Base-by-base conservation (phyloP, 2,113 vertebrate genomes). In the Saguinus midas region DNA sequence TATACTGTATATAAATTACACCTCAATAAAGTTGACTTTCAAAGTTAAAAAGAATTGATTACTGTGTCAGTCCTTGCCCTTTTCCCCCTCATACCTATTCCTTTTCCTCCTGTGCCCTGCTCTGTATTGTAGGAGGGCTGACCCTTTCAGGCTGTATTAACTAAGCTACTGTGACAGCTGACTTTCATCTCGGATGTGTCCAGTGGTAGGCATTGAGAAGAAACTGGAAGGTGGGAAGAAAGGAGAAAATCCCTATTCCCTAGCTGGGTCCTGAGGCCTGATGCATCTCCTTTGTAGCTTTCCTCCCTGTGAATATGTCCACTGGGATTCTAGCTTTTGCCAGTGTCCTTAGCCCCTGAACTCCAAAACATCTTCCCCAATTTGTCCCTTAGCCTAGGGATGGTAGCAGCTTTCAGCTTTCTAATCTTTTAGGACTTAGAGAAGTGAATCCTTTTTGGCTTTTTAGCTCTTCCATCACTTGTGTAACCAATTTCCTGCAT, bases 1-100 rank as follows among this genome's bases (percentile, higher is more conserved):
- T 23, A 35, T 58, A 73, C 18, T 92, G 32, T 68, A 87, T 23
- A 3, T 73, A 83, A 93, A 90, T 82, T 72, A 76, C 35, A 66
- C 57, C 40, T 88, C 43, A 96, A 80, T 95, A 96, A 94, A 87
- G 72, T 83, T 95, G 45, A 61, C 64, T 78, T 96, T 78, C 86
- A 35, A 68, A 68, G 66, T 68, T 68, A 68, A 68, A 97, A 95
- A 91, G 6, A 84, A 66, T 29, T 86, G 25, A 89, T 91, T 61
- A 76, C 50, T 13, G 21, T 93, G 52, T 91, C 37, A 55, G 10
- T 70, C 57, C 21, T 84, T 93, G 55, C 58, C 58, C 37, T 72
- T 61, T 92, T 80, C 58, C 64, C 61, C 45, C 48, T 86, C 48
- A n/a, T 32, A 61, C 50, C 48, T 61, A 83, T 87, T 95, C 52